Percentiles rank a stretch among this genome's conserved stretches.
These are phyloP conservation scores for Rhynchopsitta pachyrhyncha DNA, from an alignment of 2,113 vertebrate species.

Conservation along the genomic window DNA sequence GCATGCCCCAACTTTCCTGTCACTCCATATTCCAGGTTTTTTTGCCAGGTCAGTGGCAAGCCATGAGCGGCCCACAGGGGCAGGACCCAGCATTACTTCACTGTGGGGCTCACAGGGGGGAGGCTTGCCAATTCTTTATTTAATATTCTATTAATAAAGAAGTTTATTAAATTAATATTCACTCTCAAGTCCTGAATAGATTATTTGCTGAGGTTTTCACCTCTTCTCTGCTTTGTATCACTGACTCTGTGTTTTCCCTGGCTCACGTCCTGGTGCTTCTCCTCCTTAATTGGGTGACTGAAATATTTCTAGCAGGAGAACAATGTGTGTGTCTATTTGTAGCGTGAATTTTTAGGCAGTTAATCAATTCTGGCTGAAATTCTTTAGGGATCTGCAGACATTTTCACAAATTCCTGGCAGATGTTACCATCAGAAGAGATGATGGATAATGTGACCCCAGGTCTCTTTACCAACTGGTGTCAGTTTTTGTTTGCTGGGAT, in stretches of 20 bases:
- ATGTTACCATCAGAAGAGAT: background rate
- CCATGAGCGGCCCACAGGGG: background rate
- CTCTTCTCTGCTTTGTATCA: background rate
- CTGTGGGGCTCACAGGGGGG: background rate
- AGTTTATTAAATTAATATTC: background rate
- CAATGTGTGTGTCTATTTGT: background rate
- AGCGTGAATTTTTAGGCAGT: slow-evolving; percentile 17
- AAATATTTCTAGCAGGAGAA: background rate
- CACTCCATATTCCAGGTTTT: background rate
- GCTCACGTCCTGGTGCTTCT: background rate
- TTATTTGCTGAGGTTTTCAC: background rate
- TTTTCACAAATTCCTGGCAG: slow-evolving; percentile 45
- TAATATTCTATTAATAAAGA: background rate
- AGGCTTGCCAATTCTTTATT: background rate
- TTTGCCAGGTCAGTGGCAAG: background rate
- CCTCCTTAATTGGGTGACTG: background rate
- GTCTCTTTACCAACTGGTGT: background rate
- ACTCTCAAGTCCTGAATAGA: background rate
- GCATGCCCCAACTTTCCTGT: background rate
- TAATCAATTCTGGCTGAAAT: slow-evolving; percentile 35
- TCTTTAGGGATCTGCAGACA: slow-evolving; percentile 13
- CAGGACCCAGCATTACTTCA: background rate
- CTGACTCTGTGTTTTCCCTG: background rate
- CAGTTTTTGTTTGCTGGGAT: slow-evolving; percentile 13
- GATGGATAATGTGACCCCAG: background rate